Evolutionary conservation across 2,888 invertebrate species (phyloP), one percentile per base, ranked within the genome.

Genomic region (Acronicta aceris): DNA sequence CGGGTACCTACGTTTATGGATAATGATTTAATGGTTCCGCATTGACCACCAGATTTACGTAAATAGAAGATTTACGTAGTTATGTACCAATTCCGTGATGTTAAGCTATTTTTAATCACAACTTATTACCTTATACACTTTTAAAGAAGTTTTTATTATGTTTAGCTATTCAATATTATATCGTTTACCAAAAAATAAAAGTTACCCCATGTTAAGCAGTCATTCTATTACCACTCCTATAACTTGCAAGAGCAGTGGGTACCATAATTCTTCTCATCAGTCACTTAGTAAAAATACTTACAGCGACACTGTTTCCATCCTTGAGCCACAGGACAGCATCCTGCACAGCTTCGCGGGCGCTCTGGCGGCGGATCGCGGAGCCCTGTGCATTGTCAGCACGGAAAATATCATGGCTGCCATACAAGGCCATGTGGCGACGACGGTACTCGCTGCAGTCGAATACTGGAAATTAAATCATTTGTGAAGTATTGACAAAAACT

Each of bases 381-480:
- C 98, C 98, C 75, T 98, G 97, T 66, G 95, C 95, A 89, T 98
- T 98, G 89, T 98, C 97, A 0, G 97, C 96, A 53, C 97, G 96
- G 95, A 98, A 98, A 91, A 98, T 97, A 84, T 98, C 98, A 86
- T 98, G 98, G 77, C 96, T 97, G 69, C 96, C 97, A 87, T 98
- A 98, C 56, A 97, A 95, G 68, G 97, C 96, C 89, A 98, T 97
- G 80, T 97, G 97, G 67, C 96, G 97, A 55, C 98, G 96, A 16
- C 98, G 96, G 90, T 98, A 99, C 83, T 98, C 98, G 82, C 98
- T 98, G 81, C 98, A 98, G 94, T 98, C 98, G 95, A 99, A 98
- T 67, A 98, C 99, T 98, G 95, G 8, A 94, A 92, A 83, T 56
- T 76, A 81, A 53, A 13, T 6, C 13, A 36, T 16, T 33, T 15